Evolutionary conservation across 2,888 invertebrate species (phyloP).

Genomic region (Stegophylla sp.): DNA sequence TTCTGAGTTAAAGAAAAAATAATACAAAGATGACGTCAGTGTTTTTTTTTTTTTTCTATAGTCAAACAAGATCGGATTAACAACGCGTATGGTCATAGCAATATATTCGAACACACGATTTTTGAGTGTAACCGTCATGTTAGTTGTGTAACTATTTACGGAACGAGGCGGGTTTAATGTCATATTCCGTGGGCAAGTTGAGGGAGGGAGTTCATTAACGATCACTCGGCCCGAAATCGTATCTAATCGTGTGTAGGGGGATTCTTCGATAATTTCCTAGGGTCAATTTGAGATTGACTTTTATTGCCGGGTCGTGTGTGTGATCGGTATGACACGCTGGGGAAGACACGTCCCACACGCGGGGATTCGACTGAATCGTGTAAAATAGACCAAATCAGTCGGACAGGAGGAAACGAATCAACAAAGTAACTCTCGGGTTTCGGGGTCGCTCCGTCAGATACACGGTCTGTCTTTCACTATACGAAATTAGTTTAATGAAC

Average conservation of each 20-base stretch:
- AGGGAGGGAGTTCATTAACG: slow-evolving; percentile 29
- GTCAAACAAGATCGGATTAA: not conserved
- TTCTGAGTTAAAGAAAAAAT: not conserved
- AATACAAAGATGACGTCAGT: not conserved
- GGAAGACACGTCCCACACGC: slow-evolving; percentile 44
- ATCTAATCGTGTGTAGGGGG: slow-evolving; percentile 20
- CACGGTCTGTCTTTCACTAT: slow-evolving; percentile 32
- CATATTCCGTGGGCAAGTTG: slow-evolving; percentile 11
- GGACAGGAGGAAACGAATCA: slow-evolving; percentile 49
- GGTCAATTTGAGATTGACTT: slow-evolving; percentile 47
- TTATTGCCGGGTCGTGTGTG: slow-evolving; percentile 36
- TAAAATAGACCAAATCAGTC: slow-evolving; percentile 36
- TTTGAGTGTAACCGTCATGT: not conserved
- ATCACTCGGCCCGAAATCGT: slow-evolving; percentile 10
- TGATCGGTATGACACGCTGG: not conserved
- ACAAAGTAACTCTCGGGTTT: slow-evolving; percentile 33
- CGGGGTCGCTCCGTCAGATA: not conserved
- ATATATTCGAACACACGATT: not conserved
- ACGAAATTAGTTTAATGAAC: slow-evolving; percentile 36
- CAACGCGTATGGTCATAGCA: too few relatives aligned
- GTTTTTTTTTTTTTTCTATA: not conserved
- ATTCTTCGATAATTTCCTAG: slow-evolving; percentile 33
- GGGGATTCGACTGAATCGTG: slow-evolving; percentile 52
- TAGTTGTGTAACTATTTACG: not conserved
- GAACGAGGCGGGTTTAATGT: not conserved